These are phyloP conservation scores for Cyclina sinensis DNA, from an alignment of 1,140 invertebrate species.

Conservation along the genomic window DNA sequence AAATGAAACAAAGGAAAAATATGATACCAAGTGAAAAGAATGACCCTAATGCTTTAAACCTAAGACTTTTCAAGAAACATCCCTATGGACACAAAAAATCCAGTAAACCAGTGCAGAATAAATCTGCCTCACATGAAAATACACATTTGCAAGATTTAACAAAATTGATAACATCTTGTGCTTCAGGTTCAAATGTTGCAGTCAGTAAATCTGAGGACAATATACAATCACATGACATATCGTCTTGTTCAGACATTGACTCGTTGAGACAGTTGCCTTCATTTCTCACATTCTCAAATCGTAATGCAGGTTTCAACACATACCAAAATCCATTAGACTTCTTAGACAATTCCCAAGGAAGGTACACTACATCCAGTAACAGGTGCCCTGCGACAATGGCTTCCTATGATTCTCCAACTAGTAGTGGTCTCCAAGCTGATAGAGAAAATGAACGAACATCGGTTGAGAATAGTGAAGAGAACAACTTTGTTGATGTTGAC, in stretches of 20 bases:
- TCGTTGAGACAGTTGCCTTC: slow-evolving; percentile 37
- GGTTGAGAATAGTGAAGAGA: background rate
- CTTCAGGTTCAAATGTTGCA: background rate
- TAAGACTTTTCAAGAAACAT: slow-evolving; percentile 59
- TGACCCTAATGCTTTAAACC: slow-evolving; percentile 45
- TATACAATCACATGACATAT: slow-evolving; percentile 59
- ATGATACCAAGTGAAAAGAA: background rate
- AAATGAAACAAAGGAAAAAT: background rate
- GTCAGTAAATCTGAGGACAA: slow-evolving; percentile 24
- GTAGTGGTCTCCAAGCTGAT: background rate
- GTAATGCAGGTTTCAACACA: background rate
- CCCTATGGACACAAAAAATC: slow-evolving; percentile 66
- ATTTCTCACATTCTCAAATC: slow-evolving; percentile 27
- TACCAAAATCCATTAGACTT: background rate
- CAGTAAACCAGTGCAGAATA: background rate
- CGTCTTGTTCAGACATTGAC: slow-evolving; percentile 46
- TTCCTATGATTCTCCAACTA: slow-evolving; percentile 42
- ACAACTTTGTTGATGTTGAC: slow-evolving; percentile 37
- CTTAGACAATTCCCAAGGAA: background rate
- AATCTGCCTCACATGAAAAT: background rate
- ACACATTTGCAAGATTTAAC: background rate
- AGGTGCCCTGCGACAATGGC: no score
- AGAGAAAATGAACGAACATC: background rate
- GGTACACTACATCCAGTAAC: background rate
- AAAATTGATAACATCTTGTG: background rate